These are phyloP conservation scores for Machimus atricapillus DNA, from an alignment of 2,888 invertebrate species.

Conservation along the genomic window DNA sequence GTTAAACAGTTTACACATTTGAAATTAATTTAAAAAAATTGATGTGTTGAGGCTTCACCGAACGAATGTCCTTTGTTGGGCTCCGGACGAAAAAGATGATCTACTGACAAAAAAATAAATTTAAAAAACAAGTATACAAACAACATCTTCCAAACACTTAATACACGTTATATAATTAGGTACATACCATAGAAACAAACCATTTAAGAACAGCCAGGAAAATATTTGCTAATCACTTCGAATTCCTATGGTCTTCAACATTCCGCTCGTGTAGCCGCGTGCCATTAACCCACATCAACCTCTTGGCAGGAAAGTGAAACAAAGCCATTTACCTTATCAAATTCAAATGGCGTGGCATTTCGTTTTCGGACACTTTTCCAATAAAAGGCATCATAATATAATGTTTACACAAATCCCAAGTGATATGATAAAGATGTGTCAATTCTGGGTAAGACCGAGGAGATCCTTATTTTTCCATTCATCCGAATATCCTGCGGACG, in stretches of 20 bases:
- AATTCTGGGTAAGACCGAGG: neutral
- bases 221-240: neutral
- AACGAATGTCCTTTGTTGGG: too few relatives aligned
- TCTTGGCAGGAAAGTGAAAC: neutral
- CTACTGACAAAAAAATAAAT: too few relatives aligned
- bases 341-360: neutral
- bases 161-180: neutral
- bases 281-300: neutral
- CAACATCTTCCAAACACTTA: too few relatives aligned
- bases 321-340: neutral
- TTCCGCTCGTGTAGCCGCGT: neutral
- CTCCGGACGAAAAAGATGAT: too few relatives aligned
- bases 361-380: neutral
- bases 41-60: too few relatives aligned
- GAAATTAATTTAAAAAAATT: too few relatives aligned
- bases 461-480: neutral
- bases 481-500: neutral
- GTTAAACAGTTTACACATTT: neutral
- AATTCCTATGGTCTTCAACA: neutral
- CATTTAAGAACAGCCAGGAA: neutral
- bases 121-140: too few relatives aligned
- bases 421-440: constrained; percentile 1
- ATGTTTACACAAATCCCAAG: neutral
- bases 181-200: neutral
- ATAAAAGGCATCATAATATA: constrained; percentile 7